Conservation (phyloP, 2,797 vertebrate genomes). For the Carduelis carduelis region DNA sequence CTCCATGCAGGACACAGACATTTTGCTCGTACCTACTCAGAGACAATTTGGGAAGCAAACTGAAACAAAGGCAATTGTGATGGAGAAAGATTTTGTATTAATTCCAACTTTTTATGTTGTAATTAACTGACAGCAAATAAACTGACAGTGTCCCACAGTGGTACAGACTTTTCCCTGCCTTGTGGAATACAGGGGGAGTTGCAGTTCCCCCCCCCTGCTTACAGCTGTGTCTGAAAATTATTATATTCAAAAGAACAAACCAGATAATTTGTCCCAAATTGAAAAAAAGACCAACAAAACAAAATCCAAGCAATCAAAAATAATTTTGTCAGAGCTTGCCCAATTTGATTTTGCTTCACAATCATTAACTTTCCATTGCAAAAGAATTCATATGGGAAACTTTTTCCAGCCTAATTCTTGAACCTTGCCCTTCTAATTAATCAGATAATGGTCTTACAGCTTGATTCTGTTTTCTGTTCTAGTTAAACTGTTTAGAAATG, state of each 20-base stretch:
- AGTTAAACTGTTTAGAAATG: background rate
- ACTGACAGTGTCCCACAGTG: background rate
- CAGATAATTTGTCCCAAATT: background rate
- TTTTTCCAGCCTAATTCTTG: background rate
- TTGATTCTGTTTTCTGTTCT: background rate
- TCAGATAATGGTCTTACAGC: background rate
- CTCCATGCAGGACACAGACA: background rate
- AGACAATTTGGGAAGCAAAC: background rate
- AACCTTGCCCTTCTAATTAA: background rate
- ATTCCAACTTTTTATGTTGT: background rate
- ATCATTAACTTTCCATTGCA: background rate
- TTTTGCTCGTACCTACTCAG: background rate
- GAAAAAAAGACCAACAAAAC: background rate
- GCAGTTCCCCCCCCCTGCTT: background rate
- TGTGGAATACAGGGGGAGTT: fast-evolving
- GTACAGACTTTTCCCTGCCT: background rate
- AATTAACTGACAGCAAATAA: background rate
- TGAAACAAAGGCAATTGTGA: background rate
- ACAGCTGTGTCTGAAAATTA: background rate
- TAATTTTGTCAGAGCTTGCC: background rate
- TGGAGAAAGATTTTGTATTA: background rate
- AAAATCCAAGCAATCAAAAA: background rate
- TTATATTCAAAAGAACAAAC: background rate
- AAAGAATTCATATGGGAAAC: background rate
- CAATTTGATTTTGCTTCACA: background rate